These are phyloP conservation scores for Penaeus vannamei DNA, from an alignment of 1,140 invertebrate genomes.

Conservation along the genomic window DNA sequence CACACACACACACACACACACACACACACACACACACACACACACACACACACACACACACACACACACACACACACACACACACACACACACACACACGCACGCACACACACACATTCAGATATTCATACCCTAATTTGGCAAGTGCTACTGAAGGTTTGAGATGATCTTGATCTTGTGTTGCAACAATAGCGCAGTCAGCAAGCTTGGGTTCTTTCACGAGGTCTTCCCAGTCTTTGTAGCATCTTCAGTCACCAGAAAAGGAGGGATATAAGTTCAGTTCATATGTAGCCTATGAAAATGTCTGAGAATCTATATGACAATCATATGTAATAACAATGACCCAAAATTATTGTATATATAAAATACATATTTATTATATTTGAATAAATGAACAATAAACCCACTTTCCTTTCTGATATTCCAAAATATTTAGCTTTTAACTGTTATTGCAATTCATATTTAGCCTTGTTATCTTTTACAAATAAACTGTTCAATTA, in stretches of 20 bases:
- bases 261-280: background rate
- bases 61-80: no score
- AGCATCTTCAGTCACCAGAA: conserved; percentile 58
- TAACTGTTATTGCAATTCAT: no score
- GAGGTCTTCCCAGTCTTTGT: conserved; percentile 70
- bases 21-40: background rate
- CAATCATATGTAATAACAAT: no score
- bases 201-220: conserved; percentile 71
- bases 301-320: no score
- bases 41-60: background rate
- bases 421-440: no score
- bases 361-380: no score
- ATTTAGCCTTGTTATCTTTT: no score
- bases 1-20: background rate
- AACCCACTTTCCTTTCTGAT: no score
- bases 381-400: no score
- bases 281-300: conserved; percentile 62
- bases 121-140: conserved; percentile 70
- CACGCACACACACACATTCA: background rate
- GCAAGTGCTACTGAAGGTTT: conserved; percentile 73
- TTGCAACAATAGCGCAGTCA: conserved; percentile 73
- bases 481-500: no score
- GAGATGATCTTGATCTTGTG: conserved; percentile 72
- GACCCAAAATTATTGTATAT: no score
- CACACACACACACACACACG: background rate